A percentile compares a stretch with the other conserved stretches of the same genome.
Conservation (phyloP, 2,113 vertebrate genomes). For the Dipodomys spectabilis region DNA sequence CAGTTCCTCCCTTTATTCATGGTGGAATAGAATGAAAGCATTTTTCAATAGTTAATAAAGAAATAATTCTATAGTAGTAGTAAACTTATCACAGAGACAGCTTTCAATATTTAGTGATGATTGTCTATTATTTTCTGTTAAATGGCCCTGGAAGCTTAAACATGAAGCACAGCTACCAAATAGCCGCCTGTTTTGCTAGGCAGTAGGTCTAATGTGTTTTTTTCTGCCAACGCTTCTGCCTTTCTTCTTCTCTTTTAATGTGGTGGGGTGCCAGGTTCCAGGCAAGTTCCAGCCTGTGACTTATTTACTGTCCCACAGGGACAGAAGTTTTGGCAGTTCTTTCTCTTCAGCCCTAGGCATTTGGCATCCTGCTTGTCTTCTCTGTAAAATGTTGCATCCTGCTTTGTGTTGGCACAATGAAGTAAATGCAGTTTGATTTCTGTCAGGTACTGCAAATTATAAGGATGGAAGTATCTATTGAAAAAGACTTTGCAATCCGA, state of each 20-base stretch:
- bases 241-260: conserved; percentile 7
- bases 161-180: neutral
- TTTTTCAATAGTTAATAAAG: neutral
- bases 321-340: neutral
- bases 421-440: conserved; percentile 21
- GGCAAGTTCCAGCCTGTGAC: neutral
- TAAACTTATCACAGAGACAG: neutral
- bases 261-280: neutral
- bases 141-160: neutral
- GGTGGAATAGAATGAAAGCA: conserved; percentile 36
- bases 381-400: neutral
- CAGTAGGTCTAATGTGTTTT: neutral
- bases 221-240: neutral
- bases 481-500: neutral
- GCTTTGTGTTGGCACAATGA: neutral
- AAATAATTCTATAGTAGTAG: neutral
- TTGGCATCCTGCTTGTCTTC: neutral
- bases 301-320: neutral
- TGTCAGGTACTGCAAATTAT: neutral
- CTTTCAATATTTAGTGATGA: conserved; percentile 8
- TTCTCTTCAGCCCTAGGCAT: neutral
- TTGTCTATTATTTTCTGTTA: conserved; percentile 45
- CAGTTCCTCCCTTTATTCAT: neutral
- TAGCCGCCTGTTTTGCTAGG: conserved; percentile 6
- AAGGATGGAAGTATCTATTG: conserved; percentile 1